A percentile compares a stretch with the other conserved stretches of the same genome.
Conservation (phyloP, 2,888 invertebrate species). For the Rhynchonema sp. region DNA sequence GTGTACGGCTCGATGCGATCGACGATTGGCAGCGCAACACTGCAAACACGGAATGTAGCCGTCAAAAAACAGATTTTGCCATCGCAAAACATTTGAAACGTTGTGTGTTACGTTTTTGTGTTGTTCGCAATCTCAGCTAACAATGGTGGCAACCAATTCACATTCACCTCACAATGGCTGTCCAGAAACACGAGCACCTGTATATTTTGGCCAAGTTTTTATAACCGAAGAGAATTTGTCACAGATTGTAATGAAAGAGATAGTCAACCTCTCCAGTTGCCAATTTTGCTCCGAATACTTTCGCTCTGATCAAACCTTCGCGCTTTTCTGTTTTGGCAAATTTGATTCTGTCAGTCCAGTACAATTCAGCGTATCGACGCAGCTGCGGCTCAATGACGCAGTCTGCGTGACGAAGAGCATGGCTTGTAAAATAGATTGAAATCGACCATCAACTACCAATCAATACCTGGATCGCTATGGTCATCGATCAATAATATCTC, state of each 20-base stretch:
- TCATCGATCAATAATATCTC: slow-evolving; percentile 28
- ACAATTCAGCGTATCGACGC: slow-evolving; percentile 13
- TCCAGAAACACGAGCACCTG: slow-evolving; percentile 80
- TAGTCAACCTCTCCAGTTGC: slow-evolving; percentile 52
- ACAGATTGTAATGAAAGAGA: too few relatives aligned
- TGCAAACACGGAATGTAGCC: slow-evolving; percentile 15
- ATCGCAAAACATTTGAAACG: too few relatives aligned
- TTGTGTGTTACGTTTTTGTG: slow-evolving; percentile 36
- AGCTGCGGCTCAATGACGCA: slow-evolving; percentile 7
- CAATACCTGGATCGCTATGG: too few relatives aligned
- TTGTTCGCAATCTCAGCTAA: slow-evolving; percentile 74
- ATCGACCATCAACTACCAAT: too few relatives aligned
- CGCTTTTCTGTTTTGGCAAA: slow-evolving; percentile 33
- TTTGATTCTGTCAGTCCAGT: slow-evolving; percentile 10
- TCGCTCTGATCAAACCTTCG: slow-evolving; percentile 77
- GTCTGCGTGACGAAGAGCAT: too few relatives aligned
- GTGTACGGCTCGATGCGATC: slow-evolving; percentile 96
- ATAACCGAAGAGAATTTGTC: not conserved
- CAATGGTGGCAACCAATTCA: slow-evolving; percentile 90
- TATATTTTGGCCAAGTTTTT: slow-evolving; percentile 6
- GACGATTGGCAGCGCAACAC: slow-evolving; percentile 94
- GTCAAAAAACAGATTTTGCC: not conserved
- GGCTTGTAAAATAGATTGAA: too few relatives aligned
- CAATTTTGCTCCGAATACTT: slow-evolving; percentile 73
- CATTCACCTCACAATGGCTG: slow-evolving; percentile 91